Evolutionary conservation across 1,140 invertebrate species (phyloP).

Genomic region (Lithobius niger): DNA sequence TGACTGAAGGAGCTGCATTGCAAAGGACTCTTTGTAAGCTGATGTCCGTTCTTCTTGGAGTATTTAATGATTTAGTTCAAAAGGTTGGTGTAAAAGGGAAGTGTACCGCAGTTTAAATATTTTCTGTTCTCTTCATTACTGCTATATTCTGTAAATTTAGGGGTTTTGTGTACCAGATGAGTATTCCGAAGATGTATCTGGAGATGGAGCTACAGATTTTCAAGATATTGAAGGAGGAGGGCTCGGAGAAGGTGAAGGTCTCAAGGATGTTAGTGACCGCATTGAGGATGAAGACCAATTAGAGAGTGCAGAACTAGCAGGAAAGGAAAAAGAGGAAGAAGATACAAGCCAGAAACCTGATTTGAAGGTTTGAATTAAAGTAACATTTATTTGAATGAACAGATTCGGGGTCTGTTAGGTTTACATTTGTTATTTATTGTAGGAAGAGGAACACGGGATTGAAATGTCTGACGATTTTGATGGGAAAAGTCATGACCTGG

Average conservation of each 20-base stretch:
- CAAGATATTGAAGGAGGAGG: conserved; percentile 50
- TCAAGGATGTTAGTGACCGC: conserved; percentile 86
- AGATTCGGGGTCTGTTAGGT: too few relatives aligned
- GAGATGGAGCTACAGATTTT: conserved; percentile 31
- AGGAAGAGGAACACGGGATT: conserved; percentile 82
- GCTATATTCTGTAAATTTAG: conserved; percentile 24
- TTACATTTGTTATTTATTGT: conserved; percentile 11
- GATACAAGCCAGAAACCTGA: conserved; percentile 32
- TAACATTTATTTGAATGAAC: not conserved
- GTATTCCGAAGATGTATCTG: conserved; percentile 38
- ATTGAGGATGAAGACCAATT: conserved; percentile 90
- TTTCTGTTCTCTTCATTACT: conserved; percentile 10
- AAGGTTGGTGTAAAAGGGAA: conserved; percentile 46
- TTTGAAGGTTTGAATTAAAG: too few relatives aligned
- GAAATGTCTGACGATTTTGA: conserved; percentile 91
- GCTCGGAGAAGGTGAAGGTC: conserved; percentile 80
- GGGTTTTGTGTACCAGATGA: conserved; percentile 90
- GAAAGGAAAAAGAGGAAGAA: conserved; percentile 57
- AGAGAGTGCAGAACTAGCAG: conserved; percentile 67
- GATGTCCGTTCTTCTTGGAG: conserved; percentile 60
- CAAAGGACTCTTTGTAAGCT: conserved; percentile 69
- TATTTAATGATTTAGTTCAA: conserved; percentile 67
- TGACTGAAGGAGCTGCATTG: conserved; percentile 56
- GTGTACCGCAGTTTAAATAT: conserved; percentile 6
- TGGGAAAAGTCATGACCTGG: conserved; percentile 65